A percentile compares a stretch with the other conserved stretches of the same genome.
These are phyloP conservation scores for Cantharis lateralis DNA, from an alignment of 2,888 invertebrate species.

Conservation along the genomic window DNA sequence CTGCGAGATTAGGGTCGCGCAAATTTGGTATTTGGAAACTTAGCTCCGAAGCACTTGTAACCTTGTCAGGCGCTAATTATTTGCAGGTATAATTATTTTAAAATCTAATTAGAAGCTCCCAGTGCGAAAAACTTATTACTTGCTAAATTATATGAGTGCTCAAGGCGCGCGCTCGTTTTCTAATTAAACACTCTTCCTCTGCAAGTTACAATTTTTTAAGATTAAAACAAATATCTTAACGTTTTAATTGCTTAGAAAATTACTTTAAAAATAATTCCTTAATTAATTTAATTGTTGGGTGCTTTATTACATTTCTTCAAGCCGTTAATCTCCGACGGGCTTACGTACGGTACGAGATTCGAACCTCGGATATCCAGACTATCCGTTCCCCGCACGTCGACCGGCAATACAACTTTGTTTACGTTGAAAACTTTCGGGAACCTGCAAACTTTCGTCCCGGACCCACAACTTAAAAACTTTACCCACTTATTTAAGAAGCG, in stretches of 20 bases:
- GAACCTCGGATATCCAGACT: background rate
- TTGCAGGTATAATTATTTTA: conserved; percentile 44
- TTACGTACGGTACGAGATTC: background rate
- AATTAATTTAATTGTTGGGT: background rate
- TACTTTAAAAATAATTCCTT: background rate
- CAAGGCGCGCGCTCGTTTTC: conserved; percentile 20
- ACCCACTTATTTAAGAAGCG: background rate
- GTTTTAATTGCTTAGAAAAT: background rate
- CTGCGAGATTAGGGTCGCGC: conserved; percentile 1
- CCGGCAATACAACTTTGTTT: no score
- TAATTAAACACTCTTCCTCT: conserved; percentile 17
- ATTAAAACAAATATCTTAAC: conserved; percentile 1
- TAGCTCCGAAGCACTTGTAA: conserved; percentile 25
- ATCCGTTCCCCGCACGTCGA: no score
- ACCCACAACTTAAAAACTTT: background rate
- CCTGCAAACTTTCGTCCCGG: background rate
- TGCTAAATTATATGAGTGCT: conserved; percentile 33
- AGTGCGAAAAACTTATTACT: conserved; percentile 43
- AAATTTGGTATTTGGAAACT: conserved; percentile 21
- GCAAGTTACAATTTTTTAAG: conserved; percentile 11
- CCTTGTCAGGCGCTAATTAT: conserved; percentile 42
- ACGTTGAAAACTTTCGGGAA: background rate
- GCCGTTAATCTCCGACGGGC: background rate
- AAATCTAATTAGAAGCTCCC: conserved; percentile 43
- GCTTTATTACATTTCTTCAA: background rate